Evolutionary conservation across 2,797 vertebrate genomes (phyloP).

Genomic region (Perdix hodgsoniae): DNA sequence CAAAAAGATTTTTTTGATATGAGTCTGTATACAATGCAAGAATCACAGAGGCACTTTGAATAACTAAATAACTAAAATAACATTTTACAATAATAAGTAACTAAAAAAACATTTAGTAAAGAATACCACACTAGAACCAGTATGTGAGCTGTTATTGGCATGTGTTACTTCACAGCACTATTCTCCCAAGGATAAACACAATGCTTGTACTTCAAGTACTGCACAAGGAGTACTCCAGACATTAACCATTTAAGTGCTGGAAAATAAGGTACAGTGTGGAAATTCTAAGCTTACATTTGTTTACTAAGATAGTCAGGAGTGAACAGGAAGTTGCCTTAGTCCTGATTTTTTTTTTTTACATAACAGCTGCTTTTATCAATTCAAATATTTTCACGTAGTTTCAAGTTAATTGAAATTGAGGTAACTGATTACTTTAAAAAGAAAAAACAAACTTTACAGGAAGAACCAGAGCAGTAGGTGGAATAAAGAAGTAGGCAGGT

Average conservation of each 20-base stretch:
- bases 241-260: not conserved
- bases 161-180: not conserved
- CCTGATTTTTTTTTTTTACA: not conserved
- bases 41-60: not conserved
- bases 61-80: too few species aligned
- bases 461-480: not conserved
- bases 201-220: not conserved
- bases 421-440: not conserved
- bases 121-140: not conserved
- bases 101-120: slow-evolving; percentile 8
- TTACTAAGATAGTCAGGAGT: not conserved
- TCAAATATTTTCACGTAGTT: not conserved
- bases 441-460: too few species aligned
- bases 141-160: not conserved
- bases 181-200: slow-evolving; percentile 16
- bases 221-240: not conserved
- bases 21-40: not conserved
- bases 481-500: not conserved
- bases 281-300: not conserved
- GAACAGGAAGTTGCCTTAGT: not conserved
- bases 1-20: not conserved
- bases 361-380: not conserved
- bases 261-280: not conserved
- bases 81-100: not conserved
- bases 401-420: not conserved